Percentiles rank a stretch among this genome's conserved stretches.
Evolutionary conservation across 2,888 invertebrate species (phyloP).

Genomic region (Apotomis betuletana): DNA sequence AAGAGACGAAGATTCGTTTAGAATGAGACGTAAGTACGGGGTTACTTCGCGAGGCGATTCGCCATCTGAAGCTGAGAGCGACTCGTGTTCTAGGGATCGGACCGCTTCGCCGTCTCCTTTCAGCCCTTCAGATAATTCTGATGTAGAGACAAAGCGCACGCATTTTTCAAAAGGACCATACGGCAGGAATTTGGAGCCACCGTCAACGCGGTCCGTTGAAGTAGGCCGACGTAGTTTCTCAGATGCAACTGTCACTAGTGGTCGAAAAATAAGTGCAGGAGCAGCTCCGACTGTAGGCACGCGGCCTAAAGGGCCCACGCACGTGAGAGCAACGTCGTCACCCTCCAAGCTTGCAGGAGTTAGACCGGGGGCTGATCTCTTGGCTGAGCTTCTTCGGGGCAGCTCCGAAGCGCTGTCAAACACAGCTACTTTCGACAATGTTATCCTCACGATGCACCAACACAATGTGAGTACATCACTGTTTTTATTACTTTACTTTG

Average conservation of each 20-base stretch:
- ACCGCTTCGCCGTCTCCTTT: conserved; percentile 85
- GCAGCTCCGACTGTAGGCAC: conserved; percentile 67
- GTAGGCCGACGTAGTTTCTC: conserved; percentile 78
- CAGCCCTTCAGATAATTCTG: conserved; percentile 85
- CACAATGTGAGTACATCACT: conserved; percentile 75
- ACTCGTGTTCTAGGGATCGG: conserved; percentile 82
- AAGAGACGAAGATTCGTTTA: conserved; percentile 84
- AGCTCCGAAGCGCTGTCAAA: conserved; percentile 90
- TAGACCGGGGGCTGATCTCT: conserved; percentile 83
- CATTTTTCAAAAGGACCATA: conserved; percentile 87
- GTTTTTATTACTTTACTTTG: conserved; percentile 50
- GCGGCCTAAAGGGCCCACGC: conserved; percentile 81
- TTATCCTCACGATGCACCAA: conserved; percentile 77
- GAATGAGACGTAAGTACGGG: conserved; percentile 71
- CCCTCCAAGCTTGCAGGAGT: conserved; percentile 89
- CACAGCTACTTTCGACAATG: conserved; percentile 80
- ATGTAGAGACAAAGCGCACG: conserved; percentile 77
- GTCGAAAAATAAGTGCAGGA: conserved; percentile 85
- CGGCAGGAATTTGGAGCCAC: conserved; percentile 75
- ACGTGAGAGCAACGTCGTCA: conserved; percentile 91
- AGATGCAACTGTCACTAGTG: conserved; percentile 79
- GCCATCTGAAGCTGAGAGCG: conserved; percentile 89
- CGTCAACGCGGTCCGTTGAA: conserved; percentile 81
- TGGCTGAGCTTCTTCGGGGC: conserved; percentile 90
- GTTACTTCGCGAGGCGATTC: conserved; percentile 84